Evolutionary conservation across 2,797 vertebrate genomes (phyloP).

Genomic region (Remorina albescens): DNA sequence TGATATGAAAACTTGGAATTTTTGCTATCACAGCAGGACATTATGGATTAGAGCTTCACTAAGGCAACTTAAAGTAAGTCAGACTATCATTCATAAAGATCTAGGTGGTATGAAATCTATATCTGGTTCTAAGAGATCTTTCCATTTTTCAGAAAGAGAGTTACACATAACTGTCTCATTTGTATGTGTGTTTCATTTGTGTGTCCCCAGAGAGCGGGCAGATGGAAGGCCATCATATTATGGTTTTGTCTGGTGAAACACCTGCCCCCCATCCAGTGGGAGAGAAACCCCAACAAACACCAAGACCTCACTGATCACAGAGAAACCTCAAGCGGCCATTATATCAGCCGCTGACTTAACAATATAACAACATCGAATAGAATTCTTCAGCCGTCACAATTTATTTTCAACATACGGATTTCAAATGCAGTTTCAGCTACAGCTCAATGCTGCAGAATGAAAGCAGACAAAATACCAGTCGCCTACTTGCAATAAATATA

Average conservation of each 20-base stretch:
- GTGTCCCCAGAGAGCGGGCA: slow-evolving; percentile 88
- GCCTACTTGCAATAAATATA: slow-evolving; percentile 6
- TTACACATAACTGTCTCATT: slow-evolving; percentile 10
- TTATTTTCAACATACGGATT: slow-evolving; percentile 6
- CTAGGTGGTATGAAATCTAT: background rate
- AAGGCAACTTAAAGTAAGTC: too few species aligned
- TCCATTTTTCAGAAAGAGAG: too few species aligned
- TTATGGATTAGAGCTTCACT: too few species aligned
- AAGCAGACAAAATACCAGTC: background rate
- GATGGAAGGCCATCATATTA: slow-evolving; percentile 86
- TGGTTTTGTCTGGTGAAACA: slow-evolving; percentile 91
- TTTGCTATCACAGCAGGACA: background rate
- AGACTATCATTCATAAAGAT: too few species aligned
- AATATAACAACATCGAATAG: background rate
- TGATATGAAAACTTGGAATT: background rate
- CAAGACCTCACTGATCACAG: background rate
- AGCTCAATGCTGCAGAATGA: background rate
- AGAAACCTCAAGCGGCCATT: background rate
- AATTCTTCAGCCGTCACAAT: background rate
- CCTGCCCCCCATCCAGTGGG: slow-evolving; percentile 89
- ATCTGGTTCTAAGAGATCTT: background rate
- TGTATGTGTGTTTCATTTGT: background rate
- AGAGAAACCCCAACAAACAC: slow-evolving; percentile 33
- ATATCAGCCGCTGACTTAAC: background rate
- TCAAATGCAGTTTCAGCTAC: background rate